Base-by-base conservation (phyloP, 2,797 vertebrate genomes). In the Melanotaenia trifasciata region DNA sequence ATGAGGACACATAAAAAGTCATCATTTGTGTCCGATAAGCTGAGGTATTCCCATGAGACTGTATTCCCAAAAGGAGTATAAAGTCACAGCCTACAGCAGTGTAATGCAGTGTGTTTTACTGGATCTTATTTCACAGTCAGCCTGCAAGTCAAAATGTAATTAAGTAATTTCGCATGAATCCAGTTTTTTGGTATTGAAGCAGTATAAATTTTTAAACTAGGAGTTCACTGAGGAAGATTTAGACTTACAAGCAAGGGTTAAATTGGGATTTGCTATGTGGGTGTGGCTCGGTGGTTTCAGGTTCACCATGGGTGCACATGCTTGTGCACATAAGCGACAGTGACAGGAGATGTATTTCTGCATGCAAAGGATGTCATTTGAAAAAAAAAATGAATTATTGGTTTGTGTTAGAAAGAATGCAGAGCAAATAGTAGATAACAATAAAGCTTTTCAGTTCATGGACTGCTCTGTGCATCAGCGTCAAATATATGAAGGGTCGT, bases 161-260 rank as follows among this genome's bases (percentile, higher is more conserved):
- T 54, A 20, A 61, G 5, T 63, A 7, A 40, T 58, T 74, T 59
- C 2, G 38, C 26, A 65, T 67, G 28, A 33, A 56, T 65, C 8
- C 24, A 40, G 50, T 13, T 30, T 59, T 71, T 56, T 58, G 33
- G 16, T 8, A 4, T 28, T 26, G 35, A n/a, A 58, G 18, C 9
- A 35, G 20, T 35, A 12, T 22, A 12, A 8, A 0, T 57, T 57
- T 57, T 18, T 1, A 14, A 32, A 57, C 54, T 18, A 5, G 6
- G 9, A 33, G 38, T 56, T 56, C 5, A 30, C 24, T 13, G 1
- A 56, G 14, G 13, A 56, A 56, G 20, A 51, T 12, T 56, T 30
- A 56, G 24, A 30, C 14, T 26, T 28, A 30, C 26, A 16, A 30
- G 53, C 7, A n/a, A 13, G 28, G 24, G 24, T 28, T 56, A 56